These are phyloP conservation scores for Anastrepha obliqua DNA, from an alignment of 1,140 invertebrate species.

Conservation along the genomic window DNA sequence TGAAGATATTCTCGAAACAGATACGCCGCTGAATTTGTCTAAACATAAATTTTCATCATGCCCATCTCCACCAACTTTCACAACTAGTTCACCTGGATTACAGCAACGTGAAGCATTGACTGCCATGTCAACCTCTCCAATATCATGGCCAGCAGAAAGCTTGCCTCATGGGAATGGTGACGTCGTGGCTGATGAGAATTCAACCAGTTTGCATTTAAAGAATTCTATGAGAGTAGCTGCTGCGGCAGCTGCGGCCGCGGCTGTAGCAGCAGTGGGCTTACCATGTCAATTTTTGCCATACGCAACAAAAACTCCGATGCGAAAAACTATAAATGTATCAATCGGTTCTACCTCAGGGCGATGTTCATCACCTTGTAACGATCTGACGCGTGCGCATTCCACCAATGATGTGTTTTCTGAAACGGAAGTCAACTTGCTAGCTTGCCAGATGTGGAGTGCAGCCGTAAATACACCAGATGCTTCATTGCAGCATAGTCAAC, in stretches of 20 bases:
- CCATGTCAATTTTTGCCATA: background rate
- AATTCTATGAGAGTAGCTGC: background rate
- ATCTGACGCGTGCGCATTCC: background rate
- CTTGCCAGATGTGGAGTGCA: constrained; percentile 43
- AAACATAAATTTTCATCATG: constrained; percentile 35
- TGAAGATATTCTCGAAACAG: background rate
- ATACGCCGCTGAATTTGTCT: constrained; percentile 55
- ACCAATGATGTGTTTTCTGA: background rate
- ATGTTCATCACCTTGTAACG: background rate
- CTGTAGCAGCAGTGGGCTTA: background rate
- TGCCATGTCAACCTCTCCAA: background rate
- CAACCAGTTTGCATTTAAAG: background rate
- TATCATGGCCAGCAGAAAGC: background rate
- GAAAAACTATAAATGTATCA: background rate
- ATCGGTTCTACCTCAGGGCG: background rate
- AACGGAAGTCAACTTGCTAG: constrained; percentile 3
- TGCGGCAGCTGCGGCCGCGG: background rate
- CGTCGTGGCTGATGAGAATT: background rate
- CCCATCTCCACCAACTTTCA: background rate
- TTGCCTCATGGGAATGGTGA: background rate
- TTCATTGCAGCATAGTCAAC: constrained; percentile 65
- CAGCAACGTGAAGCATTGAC: constrained; percentile 6
- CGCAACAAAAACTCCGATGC: background rate
- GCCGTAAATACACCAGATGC: background rate
- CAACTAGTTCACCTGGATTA: constrained; percentile 7